A percentile compares a stretch with the other conserved stretches of the same genome.
Evolutionary conservation across 2,888 invertebrate genomes (phyloP).

Genomic region (Liopterus haemorrhoidalis): DNA sequence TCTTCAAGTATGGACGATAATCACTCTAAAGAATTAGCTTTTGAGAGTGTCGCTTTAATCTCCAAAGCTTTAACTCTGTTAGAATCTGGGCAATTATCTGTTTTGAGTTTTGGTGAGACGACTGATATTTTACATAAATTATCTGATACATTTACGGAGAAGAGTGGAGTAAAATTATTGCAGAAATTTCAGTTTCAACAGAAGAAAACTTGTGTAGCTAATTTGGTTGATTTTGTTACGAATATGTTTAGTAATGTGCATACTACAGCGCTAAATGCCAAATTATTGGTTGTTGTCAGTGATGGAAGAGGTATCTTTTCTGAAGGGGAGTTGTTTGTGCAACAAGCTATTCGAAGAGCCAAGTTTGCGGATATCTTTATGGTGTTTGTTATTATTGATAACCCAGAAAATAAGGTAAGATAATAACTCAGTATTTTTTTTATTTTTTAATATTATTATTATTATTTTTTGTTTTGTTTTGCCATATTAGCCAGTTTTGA

Average conservation of each 20-base stretch:
- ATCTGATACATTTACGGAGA: constrained; percentile 78
- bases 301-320: constrained; percentile 92
- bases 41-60: constrained; percentile 90
- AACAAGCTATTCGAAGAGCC: constrained; percentile 73
- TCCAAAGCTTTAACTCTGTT: constrained; percentile 82
- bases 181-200: constrained; percentile 83
- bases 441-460: constrained; percentile 7
- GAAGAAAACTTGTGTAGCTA: constrained; percentile 79
- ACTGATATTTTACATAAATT: constrained; percentile 83
- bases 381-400: constrained; percentile 94
- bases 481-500: no score
- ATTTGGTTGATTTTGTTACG: constrained; percentile 72
- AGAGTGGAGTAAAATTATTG: constrained; percentile 75
- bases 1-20: constrained; percentile 88
- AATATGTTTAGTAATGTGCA: constrained; percentile 55
- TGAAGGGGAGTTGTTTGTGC: constrained; percentile 74
- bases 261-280: constrained; percentile 61
- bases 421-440: constrained; percentile 15
- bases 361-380: constrained; percentile 80
- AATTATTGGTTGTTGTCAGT: constrained; percentile 84
- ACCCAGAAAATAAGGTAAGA: constrained; percentile 77
- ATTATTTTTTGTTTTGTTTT: constrained; percentile 11
- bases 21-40: constrained; percentile 83
- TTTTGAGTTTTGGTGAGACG: constrained; percentile 85
- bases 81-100: constrained; percentile 88